Evolutionary conservation across 2,113 vertebrate species (phyloP).

Genomic region (Nymphicus hollandicus): DNA sequence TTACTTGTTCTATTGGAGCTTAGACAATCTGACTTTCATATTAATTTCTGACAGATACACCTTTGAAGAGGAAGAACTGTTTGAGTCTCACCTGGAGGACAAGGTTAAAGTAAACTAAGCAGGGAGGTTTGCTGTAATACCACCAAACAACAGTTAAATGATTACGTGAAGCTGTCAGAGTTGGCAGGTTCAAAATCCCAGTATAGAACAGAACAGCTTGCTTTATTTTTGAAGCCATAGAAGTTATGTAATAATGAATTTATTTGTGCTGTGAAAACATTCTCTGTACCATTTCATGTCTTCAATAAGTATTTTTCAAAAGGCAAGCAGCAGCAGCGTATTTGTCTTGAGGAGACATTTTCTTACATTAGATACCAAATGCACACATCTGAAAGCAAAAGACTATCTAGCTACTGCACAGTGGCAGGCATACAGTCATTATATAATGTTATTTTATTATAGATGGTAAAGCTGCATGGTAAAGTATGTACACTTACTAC

Average conservation of each 20-base stretch:
- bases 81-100: not conserved
- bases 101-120: not conserved
- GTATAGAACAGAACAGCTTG: constrained; percentile 1
- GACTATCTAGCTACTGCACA: not conserved
- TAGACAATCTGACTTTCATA: not conserved
- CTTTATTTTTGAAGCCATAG: not conserved
- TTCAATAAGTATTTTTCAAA: not conserved
- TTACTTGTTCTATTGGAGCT: not conserved
- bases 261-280: constrained; percentile 1
- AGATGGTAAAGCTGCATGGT: not conserved
- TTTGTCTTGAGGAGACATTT: not conserved
- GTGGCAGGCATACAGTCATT: not conserved
- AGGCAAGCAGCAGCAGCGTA: not conserved
- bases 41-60: not conserved
- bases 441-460: not conserved
- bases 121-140: not conserved
- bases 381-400: not conserved
- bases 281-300: not conserved
- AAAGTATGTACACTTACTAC: not conserved
- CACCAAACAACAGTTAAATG: not conserved
- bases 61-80: not conserved
- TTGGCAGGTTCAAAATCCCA: constrained; percentile 13
- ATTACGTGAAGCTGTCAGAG: not conserved
- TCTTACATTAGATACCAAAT: not conserved
- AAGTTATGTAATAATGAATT: not conserved